phyloP scores from a whole-genome alignment of 2,797 vertebrate species.

The Malacoctenus gilli region DNA sequence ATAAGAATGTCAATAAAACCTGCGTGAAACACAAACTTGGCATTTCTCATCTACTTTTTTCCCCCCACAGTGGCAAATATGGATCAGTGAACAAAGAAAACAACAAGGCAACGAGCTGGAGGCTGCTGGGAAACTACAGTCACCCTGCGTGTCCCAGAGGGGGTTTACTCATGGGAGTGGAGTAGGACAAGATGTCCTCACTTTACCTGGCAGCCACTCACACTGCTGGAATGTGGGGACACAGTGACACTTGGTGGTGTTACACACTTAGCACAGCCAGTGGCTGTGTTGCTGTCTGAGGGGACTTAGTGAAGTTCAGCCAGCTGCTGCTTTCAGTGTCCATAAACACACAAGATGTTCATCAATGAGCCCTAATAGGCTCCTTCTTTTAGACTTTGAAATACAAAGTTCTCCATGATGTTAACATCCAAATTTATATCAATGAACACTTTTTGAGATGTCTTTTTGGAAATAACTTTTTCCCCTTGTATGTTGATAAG shows the following conservation, averaged over 20 bases:
- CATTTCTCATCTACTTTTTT: slow-evolving; percentile 27
- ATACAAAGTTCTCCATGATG: too few species aligned
- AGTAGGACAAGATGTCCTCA: slow-evolving; percentile 30
- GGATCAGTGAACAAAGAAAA: slow-evolving; percentile 32
- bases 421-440: too few species aligned
- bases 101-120: slow-evolving; percentile 1
- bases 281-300: too few species aligned
- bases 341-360: too few species aligned
- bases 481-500: too few species aligned
- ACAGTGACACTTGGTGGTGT: slow-evolving; percentile 53
- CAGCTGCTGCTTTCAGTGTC: neutral
- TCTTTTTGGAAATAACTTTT: too few species aligned
- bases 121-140: slow-evolving; percentile 38
- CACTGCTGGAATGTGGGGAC: slow-evolving; percentile 5
- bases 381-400: too few species aligned
- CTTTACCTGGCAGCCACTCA: neutral
- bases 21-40: slow-evolving; percentile 20
- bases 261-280: slow-evolving; percentile 6
- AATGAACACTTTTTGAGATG: too few species aligned
- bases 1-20: slow-evolving; percentile 23
- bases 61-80: slow-evolving; percentile 2
- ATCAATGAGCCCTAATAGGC: too few species aligned
- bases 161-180: slow-evolving; percentile 37
- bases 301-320: neutral
- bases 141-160: slow-evolving; percentile 31